phyloP scores from a whole-genome alignment of 37 sponge, comb jelly and placozoan genomes.

The Mnemiopsis leidyi region DNA sequence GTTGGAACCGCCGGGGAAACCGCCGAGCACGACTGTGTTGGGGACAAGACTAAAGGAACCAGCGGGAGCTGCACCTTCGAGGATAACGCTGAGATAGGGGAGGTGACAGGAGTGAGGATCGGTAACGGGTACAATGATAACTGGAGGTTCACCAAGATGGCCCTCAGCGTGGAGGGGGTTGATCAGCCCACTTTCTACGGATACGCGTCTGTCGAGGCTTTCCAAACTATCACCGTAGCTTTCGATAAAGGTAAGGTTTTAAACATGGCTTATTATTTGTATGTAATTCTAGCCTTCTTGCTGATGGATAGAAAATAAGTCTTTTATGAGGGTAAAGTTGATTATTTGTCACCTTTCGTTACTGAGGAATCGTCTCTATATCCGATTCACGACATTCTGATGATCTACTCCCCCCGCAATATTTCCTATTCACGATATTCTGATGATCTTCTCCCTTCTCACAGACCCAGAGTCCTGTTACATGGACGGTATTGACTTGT shows the following conservation, averaged over 20 bases:
- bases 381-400: too few relatives aligned
- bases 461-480: constrained; percentile 11
- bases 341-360: too few relatives aligned
- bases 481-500: neutral
- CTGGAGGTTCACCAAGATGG: neutral
- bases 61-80: neutral
- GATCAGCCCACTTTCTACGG: neutral
- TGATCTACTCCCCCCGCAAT: too few relatives aligned
- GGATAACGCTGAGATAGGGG: neutral
- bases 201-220: neutral
- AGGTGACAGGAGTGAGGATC: neutral
- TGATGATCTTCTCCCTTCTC: too few relatives aligned
- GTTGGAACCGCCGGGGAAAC: neutral
- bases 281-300: too few relatives aligned
- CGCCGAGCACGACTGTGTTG: neutral
- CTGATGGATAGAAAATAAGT: too few relatives aligned
- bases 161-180: neutral
- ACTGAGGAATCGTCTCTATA: too few relatives aligned
- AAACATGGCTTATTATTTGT: too few relatives aligned
- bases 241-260: too few relatives aligned
- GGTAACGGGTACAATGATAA: neutral
- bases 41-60: neutral
- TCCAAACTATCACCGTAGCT: neutral
- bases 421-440: too few relatives aligned
- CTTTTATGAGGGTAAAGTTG: too few relatives aligned